Base-by-base conservation (phyloP, 2,113 vertebrate genomes). In the Datnioides undecimradiatus region DNA sequence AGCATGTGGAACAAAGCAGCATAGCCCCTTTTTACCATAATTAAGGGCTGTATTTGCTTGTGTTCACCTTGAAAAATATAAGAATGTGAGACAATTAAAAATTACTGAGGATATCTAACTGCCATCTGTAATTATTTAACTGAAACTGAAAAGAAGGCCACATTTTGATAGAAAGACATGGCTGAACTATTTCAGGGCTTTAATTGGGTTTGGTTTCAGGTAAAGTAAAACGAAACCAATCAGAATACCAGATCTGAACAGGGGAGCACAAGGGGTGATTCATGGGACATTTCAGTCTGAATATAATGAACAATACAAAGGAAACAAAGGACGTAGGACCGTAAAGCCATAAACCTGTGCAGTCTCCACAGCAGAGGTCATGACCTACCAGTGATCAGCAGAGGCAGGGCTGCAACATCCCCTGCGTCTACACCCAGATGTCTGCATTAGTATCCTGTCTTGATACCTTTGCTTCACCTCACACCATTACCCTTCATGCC, bases 391-490 rank as follows among this genome's bases (percentile, higher is more conserved):
- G 54, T 3, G 2, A 62, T 79, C 78, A 60, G 38, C 57, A 3
- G 77, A 79, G 48, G 66, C 48, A 27, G 25, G 68, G 41, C 59
- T 62, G 49, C 23, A 46, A 29, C 57, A 29, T 27, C 57, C 34
- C 54, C 65, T 41, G 19, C 58, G n/a, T 49, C 59, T 55, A 76
- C 31, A 69, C 64, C 54, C 60, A 49, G 25, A 69, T 12, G 49
- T 82, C 81, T 76, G 48, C 45, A 70, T 68, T n/a, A 54, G 29
- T 33, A 29, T 72, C 57, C 36, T 49, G 45, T 57, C 83, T 70
- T 45, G 21, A 49, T 57, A 36, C 55, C 70, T 73, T 80, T 76
- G 52, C 70, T 82, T 86, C 73, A 86, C 78, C 84, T 85, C 60
- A 41, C 76, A 43, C 64, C 68, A 71, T 73, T 33, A 73, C 48